Evolutionary conservation across 1,140 invertebrate species (phyloP).

Genomic region (Bombus cullumanus): DNA sequence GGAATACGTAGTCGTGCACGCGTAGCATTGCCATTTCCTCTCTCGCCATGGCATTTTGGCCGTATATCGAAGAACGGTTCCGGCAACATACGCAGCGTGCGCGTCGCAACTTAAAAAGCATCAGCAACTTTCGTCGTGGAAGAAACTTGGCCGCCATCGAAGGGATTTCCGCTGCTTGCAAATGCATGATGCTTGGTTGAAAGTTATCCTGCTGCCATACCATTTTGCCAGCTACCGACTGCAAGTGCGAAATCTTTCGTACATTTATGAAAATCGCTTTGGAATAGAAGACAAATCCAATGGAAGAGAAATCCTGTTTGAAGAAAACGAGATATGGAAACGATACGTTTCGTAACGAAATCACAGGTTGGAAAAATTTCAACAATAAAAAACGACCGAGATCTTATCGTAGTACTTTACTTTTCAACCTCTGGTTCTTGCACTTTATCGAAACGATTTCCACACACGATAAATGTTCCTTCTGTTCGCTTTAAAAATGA

Average conservation of each 20-base stretch:
- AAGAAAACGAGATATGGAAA: no score
- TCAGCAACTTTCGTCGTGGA: conserved; percentile 43
- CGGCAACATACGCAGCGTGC: neutral
- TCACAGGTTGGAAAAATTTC: neutral
- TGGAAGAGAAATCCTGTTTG: neutral
- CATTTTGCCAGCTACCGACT: conserved; percentile 14
- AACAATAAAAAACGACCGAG: neutral
- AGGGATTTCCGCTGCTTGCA: conserved; percentile 48
- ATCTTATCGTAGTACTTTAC: neutral
- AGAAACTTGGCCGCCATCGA: conserved; percentile 40
- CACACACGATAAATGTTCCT: conserved; percentile 4
- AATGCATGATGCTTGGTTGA: conserved; percentile 30
- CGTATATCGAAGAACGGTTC: neutral
- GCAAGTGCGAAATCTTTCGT: conserved; percentile 7
- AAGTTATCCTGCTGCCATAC: conserved; percentile 45
- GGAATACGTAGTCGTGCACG: neutral
- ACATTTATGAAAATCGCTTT: conserved; percentile 14
- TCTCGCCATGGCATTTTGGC: no score
- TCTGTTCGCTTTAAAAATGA: conserved; percentile 16
- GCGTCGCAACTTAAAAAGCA: conserved; percentile 42
- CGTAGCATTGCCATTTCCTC: neutral
- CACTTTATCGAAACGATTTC: neutral
- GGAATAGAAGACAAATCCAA: no score
- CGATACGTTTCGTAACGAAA: no score
- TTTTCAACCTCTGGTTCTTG: neutral